phyloP scores from a whole-genome alignment of 2,797 vertebrate species.

The Xiphorhynchus erythropygius region DNA sequence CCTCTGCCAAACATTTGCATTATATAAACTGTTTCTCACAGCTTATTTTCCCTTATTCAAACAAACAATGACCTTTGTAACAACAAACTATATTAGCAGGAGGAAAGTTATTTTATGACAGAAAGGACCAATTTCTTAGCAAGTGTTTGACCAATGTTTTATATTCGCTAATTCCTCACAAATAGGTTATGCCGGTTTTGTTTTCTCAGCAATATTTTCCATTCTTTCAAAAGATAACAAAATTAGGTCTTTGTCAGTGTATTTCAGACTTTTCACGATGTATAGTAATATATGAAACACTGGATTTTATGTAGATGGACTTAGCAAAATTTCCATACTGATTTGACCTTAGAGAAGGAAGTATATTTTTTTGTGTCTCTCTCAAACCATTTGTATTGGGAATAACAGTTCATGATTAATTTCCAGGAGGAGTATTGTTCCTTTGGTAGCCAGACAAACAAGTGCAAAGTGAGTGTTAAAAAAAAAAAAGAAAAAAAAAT shows the following conservation, averaged over 20 bases:
- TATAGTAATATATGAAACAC: background rate
- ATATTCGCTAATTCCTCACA: background rate
- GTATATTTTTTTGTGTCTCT: background rate
- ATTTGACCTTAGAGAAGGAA: background rate
- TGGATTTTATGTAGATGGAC: background rate
- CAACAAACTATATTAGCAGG: background rate
- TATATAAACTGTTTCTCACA: background rate
- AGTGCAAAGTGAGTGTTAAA: background rate
- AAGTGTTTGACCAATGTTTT: background rate
- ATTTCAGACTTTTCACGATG: background rate
- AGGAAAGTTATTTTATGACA: constrained; percentile 6
- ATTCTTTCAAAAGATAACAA: background rate
- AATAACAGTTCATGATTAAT: background rate
- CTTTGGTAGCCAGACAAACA: background rate
- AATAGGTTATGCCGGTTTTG: background rate
- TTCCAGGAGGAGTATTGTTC: background rate
- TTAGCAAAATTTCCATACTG: background rate
- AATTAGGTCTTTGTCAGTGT: background rate
- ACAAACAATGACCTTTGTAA: constrained; percentile 24
- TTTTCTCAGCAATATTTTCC: background rate
- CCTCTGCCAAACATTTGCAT: background rate
- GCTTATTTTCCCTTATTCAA: constrained; percentile 20
- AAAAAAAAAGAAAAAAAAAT: background rate
- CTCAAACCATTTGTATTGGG: background rate
- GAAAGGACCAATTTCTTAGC: background rate